Evolutionary conservation across 1,140 invertebrate genomes (phyloP), one percentile per base, ranked within the genome.

Genomic region (Tenebrio molitor): DNA sequence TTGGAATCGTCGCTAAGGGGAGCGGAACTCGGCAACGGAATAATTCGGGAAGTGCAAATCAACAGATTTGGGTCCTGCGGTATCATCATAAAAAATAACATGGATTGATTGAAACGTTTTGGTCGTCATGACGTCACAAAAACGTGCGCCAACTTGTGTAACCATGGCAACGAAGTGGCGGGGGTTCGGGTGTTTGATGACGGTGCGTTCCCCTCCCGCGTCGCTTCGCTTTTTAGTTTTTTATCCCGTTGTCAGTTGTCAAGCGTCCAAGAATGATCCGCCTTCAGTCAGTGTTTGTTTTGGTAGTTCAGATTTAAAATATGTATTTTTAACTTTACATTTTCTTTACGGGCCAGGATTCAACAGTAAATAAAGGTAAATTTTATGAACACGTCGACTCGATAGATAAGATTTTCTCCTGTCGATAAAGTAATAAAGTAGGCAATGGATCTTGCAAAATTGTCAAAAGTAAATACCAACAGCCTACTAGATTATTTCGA

Each of bases 191-290:
- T n/a, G n/a, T n/a, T n/a, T n/a, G n/a, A n/a, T n/a, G n/a, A n/a
- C n/a, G n/a, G n/a, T n/a, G 15, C 29, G n/a, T 7, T 58, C 21
- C 23, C 50, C 23, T 58, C 23, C 44, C 4, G 29, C 29, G 44
- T 44, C 39, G 14, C 65, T 69, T 39, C 0, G 33, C 19, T 69
- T 62, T n/a, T n/a, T n/a, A n/a, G n/a, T n/a, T n/a, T 67, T 58
- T 21, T 70, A 14, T 42, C 16, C 41, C 19, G 21, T 44, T 71
- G 50, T 58, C 50, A 64, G 69, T 65, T 71, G 69, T 71, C 39
- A 62, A 66, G 64, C 14, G 21, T 41, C 36, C 64, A 42, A 66
- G 34, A 66, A 66, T 66, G 64, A 44, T 42, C 42, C 16, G 23
- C 42, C 44, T 41, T 19, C 12, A 66, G 25, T 42, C 44, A 42